phyloP scores from a whole-genome alignment of 2,888 invertebrate species.

The Sepioteuthis lessoniana region DNA sequence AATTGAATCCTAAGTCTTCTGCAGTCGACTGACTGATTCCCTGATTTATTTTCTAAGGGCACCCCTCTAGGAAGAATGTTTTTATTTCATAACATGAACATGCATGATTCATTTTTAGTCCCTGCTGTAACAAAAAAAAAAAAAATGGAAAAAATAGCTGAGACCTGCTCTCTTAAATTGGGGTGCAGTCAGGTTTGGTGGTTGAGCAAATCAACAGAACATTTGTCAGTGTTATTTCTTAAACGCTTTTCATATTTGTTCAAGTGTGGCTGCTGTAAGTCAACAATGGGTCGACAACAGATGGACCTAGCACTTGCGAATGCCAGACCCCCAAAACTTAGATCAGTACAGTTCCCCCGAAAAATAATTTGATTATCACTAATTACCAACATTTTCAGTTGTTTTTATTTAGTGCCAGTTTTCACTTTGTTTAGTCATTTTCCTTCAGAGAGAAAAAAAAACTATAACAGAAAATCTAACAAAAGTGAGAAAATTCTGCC shows the following conservation, averaged over 20 bases:
- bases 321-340: neutral
- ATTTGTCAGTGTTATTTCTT: neutral
- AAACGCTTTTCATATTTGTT: neutral
- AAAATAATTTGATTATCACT: too few relatives aligned
- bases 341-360: neutral
- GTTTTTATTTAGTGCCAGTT: too few relatives aligned
- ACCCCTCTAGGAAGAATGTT: neutral
- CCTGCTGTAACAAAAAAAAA: neutral
- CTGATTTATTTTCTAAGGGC: neutral
- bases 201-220: neutral
- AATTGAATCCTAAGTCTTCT: too few relatives aligned
- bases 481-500: too few relatives aligned
- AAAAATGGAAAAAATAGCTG: neutral
- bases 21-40: too few relatives aligned
- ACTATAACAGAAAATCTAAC: too few relatives aligned
- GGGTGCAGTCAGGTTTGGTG: neutral
- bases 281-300: neutral
- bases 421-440: too few relatives aligned
- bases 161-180: neutral
- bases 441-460: too few relatives aligned
- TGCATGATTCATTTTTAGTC: neutral
- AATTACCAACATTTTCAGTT: too few relatives aligned
- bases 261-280: neutral
- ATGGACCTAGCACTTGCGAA: neutral
- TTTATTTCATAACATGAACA: neutral